A percentile compares a stretch with the other conserved stretches of the same genome.
Conservation (phyloP, 2,888 invertebrate species). For the Thereva unica region DNA sequence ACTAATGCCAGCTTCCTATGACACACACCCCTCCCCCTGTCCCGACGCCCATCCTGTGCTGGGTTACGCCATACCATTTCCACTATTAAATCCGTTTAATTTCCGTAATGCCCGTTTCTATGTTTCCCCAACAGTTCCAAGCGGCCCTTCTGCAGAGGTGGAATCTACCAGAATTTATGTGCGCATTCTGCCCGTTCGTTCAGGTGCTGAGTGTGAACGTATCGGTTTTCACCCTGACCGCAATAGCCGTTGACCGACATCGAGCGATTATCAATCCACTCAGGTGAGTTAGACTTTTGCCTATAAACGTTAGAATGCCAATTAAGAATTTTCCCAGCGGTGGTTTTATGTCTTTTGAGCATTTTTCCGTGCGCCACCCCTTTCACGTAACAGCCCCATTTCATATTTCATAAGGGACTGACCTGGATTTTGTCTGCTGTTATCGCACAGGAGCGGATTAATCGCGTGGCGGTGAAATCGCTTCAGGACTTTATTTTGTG, state of each 20-base stretch:
- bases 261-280: conserved; percentile 75
- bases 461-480: too few relatives aligned
- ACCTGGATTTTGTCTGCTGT: too few relatives aligned
- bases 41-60: conserved; percentile 6
- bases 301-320: conserved; percentile 6
- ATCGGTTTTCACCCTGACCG: conserved; percentile 85
- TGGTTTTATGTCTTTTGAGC: too few relatives aligned
- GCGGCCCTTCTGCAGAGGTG: conserved; percentile 85
- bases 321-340: not conserved
- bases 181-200: conserved; percentile 85
- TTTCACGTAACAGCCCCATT: too few relatives aligned
- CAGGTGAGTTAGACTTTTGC: conserved; percentile 61
- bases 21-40: not conserved
- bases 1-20: too few relatives aligned
- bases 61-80: too few relatives aligned
- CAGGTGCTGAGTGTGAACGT: conserved; percentile 85
- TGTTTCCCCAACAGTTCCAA: conserved; percentile 69
- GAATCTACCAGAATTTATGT: conserved; percentile 85
- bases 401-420: too few relatives aligned
- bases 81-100: conserved; percentile 19
- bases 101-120: conserved; percentile 26
- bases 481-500: too few relatives aligned
- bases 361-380: too few relatives aligned
- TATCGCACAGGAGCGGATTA: too few relatives aligned
- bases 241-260: conserved; percentile 85